Conservation (phyloP, 1,140 invertebrate species). For the Teleopsis dalmanni region DNA sequence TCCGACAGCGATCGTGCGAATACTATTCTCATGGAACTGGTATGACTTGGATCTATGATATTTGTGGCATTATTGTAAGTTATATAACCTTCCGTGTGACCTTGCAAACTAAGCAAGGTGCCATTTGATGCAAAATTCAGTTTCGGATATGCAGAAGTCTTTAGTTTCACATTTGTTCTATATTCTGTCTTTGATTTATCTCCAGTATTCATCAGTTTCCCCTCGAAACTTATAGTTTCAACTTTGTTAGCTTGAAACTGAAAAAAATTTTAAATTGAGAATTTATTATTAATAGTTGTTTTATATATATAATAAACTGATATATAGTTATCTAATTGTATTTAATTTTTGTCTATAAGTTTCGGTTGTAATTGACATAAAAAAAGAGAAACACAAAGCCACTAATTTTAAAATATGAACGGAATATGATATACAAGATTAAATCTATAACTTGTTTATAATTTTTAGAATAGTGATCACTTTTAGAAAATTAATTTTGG, state of each 20-base stretch:
- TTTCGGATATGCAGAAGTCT: constrained; percentile 66
- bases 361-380: no score
- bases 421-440: no score
- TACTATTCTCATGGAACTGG: constrained; percentile 49
- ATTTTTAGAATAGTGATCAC: no score
- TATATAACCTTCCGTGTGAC: constrained; percentile 34
- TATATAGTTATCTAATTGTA: not conserved
- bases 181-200: constrained; percentile 52
- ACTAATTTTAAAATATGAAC: no score
- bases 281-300: no score
- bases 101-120: constrained; percentile 38
- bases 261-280: no score
- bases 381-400: no score
- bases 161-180: constrained; percentile 56
- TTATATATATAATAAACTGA: not conserved
- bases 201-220: constrained; percentile 56
- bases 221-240: constrained; percentile 60
- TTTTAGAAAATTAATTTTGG: no score
- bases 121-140: constrained; percentile 63
- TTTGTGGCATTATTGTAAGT: constrained; percentile 36
- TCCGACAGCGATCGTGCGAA: constrained; percentile 49
- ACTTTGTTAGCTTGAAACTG: constrained; percentile 57
- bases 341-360: no score
- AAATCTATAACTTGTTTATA: no score
- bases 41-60: constrained; percentile 48